Evolutionary conservation across 2,888 invertebrate genomes (phyloP), one percentile per base, ranked within the genome.

Genomic region (Epicampocera succincta): DNA sequence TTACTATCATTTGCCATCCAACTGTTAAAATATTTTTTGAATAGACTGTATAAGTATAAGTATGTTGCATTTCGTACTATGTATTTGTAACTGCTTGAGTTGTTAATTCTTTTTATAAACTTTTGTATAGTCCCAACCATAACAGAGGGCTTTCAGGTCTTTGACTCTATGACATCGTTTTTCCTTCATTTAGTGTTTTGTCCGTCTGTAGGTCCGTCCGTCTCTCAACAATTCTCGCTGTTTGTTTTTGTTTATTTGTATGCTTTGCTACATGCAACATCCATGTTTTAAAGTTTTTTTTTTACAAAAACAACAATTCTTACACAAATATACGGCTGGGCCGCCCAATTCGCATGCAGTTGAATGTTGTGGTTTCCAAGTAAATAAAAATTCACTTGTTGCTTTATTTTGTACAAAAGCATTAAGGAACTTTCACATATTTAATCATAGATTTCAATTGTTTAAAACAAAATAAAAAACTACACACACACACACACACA

Each of bases 151-250:
- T 83, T 77, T 84, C 80, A 86, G 86, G 86, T 84, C 86, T 83
- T 85, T 84, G 85, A 85, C 85, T 86, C 84, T 72, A 85, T 86
- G 86, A 85, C 85, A 86, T 86, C 84, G 81, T 84, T 80, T 76
- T 75, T 72, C n/a, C 38, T 61, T 52, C 54, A 52, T 61, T 61
- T 52, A 52, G 46, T 42, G 50, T 68, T 40, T 15, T 21, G 29
- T 48, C 15, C 29, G 15, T 52, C 15, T 46, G 46, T 61, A 44
- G 13, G 76, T 76, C 44, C 60, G 21, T 40, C 60, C 25, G 68
- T 76, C 42, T 3, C 13, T 58, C 5, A 8, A 42, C 17, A 19
- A 63, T 56, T 65, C 25, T 38, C n/a, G 17, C 46, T 42, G 13
- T 69, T 38, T 42, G 13, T 69, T 33, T 33, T 76, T 77, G 42